phyloP scores from a whole-genome alignment of 2,797 vertebrate genomes.

The Sorex maritimensis region DNA sequence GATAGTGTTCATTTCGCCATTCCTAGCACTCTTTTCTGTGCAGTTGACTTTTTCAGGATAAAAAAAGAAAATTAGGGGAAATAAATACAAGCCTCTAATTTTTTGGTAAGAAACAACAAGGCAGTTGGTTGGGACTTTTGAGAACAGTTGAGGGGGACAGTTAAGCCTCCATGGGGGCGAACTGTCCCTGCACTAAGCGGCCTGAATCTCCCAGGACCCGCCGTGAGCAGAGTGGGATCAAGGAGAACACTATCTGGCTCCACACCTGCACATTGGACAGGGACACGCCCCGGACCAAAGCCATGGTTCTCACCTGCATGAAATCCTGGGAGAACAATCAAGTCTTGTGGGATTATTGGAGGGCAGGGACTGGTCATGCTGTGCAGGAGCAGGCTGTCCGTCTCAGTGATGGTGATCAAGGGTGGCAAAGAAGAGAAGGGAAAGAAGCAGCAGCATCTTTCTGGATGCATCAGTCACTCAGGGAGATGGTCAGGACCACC shows the following conservation, averaged over 20 bases:
- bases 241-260: not conserved
- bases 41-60: conserved; percentile 51
- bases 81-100: conserved; percentile 4
- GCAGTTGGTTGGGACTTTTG: conserved; percentile 18
- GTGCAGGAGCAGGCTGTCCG: not conserved
- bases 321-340: not conserved
- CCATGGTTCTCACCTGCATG: not conserved
- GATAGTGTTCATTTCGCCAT: conserved; percentile 2
- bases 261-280: not conserved
- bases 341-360: not conserved
- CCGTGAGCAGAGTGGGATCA: not conserved
- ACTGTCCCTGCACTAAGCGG: not conserved
- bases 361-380: not conserved
- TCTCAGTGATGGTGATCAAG: not conserved
- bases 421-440: not conserved
- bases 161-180: not conserved
- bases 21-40: conserved; percentile 28
- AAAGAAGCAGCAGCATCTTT: not conserved
- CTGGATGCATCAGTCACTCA: not conserved
- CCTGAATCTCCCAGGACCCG: not conserved
- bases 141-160: not conserved
- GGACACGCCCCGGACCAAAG: not conserved
- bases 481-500: not conserved
- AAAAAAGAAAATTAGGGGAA: not conserved
- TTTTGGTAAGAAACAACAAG: conserved; percentile 16